These are phyloP conservation scores for Diorhabda carinulata DNA, from an alignment of 1,140 invertebrate genomes.

Conservation along the genomic window DNA sequence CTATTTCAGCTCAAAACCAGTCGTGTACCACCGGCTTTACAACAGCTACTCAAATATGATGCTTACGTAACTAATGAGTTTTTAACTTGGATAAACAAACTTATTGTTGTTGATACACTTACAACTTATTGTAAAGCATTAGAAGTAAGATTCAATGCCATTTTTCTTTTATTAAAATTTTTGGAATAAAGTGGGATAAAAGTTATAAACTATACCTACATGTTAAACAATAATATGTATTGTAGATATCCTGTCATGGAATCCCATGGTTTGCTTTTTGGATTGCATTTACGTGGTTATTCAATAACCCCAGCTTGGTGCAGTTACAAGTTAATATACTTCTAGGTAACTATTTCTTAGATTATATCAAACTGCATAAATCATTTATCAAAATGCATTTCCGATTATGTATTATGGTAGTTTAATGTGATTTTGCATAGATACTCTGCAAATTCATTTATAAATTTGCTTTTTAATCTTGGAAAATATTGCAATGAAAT, in stretches of 20 bases:
- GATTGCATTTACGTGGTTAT: slow-evolving; percentile 70
- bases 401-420: no score
- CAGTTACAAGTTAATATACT: slow-evolving; percentile 83
- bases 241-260: slow-evolving; percentile 84
- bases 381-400: no score
- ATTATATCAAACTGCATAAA: no score
- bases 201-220: no score
- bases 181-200: no score
- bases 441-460: no score
- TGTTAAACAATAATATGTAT: not conserved
- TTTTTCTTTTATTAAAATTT: no score
- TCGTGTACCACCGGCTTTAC: slow-evolving; percentile 4
- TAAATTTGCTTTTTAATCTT: no score
- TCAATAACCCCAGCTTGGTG: slow-evolving; percentile 61
- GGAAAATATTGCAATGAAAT: no score
- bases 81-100: slow-evolving; percentile 55
- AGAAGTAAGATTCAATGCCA: slow-evolving; percentile 53
- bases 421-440: no score
- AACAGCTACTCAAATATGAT: slow-evolving; percentile 47
- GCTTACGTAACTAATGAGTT: slow-evolving; percentile 60
- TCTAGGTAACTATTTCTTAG: slow-evolving; percentile 57
- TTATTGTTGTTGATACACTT: slow-evolving; percentile 56
- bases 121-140: slow-evolving; percentile 62
- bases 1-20: slow-evolving; percentile 5
- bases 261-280: slow-evolving; percentile 74